phyloP scores from a whole-genome alignment of 2,888 invertebrate species.

The Catocala fraxini region DNA sequence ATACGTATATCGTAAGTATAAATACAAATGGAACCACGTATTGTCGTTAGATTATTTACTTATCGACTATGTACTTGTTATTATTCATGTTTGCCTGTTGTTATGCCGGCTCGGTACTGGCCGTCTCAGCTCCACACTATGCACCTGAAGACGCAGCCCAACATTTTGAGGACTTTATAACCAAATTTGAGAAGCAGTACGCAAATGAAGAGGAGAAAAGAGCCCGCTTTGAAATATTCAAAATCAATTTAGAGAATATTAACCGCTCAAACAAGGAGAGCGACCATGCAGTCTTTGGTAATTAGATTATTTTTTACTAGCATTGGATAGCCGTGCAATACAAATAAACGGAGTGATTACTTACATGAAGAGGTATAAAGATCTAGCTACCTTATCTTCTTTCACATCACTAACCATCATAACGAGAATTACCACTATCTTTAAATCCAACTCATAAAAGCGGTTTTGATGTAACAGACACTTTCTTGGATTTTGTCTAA shows the following conservation, averaged over 20 bases:
- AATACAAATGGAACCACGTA: not conserved
- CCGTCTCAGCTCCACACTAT: constrained; percentile 3
- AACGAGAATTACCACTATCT: too few relatives aligned
- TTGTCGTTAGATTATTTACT: not conserved
- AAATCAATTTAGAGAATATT: constrained; percentile 14
- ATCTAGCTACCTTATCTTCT: too few relatives aligned
- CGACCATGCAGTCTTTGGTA: constrained; percentile 23
- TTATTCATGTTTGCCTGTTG: constrained; percentile 14
- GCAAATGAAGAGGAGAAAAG: constrained; percentile 19
- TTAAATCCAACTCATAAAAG: too few relatives aligned
- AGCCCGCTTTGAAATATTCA: constrained; percentile 28
- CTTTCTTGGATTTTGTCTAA: too few relatives aligned
- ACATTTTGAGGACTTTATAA: constrained; percentile 30
- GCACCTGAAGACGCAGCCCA: constrained; percentile 17
- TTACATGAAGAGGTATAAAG: too few relatives aligned
- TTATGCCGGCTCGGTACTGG: not conserved
- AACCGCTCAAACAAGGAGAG: constrained; percentile 16
- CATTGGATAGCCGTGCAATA: too few relatives aligned
- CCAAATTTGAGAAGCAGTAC: constrained; percentile 17
- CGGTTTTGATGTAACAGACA: too few relatives aligned
- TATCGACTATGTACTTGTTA: constrained; percentile 11
- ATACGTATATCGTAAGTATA: not conserved
- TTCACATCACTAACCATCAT: too few relatives aligned
- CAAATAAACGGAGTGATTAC: too few relatives aligned
- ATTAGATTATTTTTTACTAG: not conserved